Base-by-base conservation (phyloP, 1,140 invertebrate genomes). In the Lysiphlebus fabarum region DNA sequence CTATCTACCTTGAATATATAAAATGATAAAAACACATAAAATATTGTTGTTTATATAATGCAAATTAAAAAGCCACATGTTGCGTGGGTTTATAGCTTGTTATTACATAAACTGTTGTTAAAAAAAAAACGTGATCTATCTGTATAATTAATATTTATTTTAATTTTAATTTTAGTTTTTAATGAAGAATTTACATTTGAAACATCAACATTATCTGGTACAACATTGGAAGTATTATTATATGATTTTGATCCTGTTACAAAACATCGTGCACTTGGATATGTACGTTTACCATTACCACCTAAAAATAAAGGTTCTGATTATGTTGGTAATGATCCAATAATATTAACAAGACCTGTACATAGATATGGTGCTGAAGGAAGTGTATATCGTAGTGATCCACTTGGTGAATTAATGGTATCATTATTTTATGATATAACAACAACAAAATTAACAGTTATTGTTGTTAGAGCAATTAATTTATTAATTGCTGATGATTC, bases 361-460 rank as follows among this genome's bases (percentile, higher is more conserved):
- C 47, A 71, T 0, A 71, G 67, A 37, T 75, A 71, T 40, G 68
- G 70, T 1, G 55, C 58, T 5, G 68, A 74, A 17, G 67, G 67
- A 36, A 64, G 62, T 55, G 43, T 64, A 38, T 64, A 64, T 49
- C 62, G 62, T n/a, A 51, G 56, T 54, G 65, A 57, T 68, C 81
- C 84, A 55, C 68, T 84, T 51, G 88, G 88, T 1, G 90, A 93
- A 71, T 70, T 93, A 43, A 90, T 92, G 88, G 86, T 93, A 66
- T 93, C 91, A 0, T 76, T 93, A 1, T 89, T 87, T 62, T 93
- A 91, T 70, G 78, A 92, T 61, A 86, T 88, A 6, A 89, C 88
- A 44, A 88, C 89, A 36, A 90, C 91, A 66, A 82, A 90, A 47
- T 82, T 93, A 2, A 92, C 90, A 0, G 86, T 92, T 5, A 90